phyloP scores from a whole-genome alignment of 30 jellyfish, hydroid and myxozoan genomes.

The Aurelia coerulea region DNA sequence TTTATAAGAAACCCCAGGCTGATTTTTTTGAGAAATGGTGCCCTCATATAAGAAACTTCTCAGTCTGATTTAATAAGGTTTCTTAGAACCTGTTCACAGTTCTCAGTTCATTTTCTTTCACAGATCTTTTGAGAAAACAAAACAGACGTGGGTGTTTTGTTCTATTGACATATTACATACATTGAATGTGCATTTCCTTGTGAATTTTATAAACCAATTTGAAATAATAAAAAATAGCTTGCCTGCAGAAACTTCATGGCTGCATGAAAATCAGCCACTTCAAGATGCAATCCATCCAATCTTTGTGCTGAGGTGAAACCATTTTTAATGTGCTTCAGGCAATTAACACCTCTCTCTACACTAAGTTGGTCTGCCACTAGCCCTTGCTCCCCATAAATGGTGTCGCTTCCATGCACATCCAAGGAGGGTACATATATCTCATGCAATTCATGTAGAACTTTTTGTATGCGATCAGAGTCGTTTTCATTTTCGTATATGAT shows the following conservation, averaged over 20 bases:
- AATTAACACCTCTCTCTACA: slow-evolving; percentile 27
- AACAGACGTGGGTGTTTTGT: no score
- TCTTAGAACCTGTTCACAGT: no score
- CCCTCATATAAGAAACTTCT: no score
- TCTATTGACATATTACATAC: no score
- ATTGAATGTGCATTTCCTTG: neutral
- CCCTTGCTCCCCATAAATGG: slow-evolving; percentile 7
- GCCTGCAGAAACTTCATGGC: neutral
- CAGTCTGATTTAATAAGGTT: no score
- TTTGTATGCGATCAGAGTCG: no score
- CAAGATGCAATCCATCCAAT: slow-evolving; percentile 12
- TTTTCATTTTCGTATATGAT: slow-evolving; percentile 9
- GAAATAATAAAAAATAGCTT: neutral
- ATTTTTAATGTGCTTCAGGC: slow-evolving; percentile 12
- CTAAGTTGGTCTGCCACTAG: slow-evolving; percentile 14
- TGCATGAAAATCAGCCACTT: slow-evolving; percentile 15
- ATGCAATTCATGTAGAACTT: slow-evolving; percentile 1
- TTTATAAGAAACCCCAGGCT: no score
- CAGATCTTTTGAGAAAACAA: no score
- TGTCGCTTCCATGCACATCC: neutral
- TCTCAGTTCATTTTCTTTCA: no score
- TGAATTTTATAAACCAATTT: neutral
- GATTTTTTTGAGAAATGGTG: no score
- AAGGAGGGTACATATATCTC: slow-evolving; percentile 8
- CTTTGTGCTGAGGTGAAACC: slow-evolving; percentile 6